Conservation (phyloP, 2,797 vertebrate genomes). For the Dicrostonyx torquatus region DNA sequence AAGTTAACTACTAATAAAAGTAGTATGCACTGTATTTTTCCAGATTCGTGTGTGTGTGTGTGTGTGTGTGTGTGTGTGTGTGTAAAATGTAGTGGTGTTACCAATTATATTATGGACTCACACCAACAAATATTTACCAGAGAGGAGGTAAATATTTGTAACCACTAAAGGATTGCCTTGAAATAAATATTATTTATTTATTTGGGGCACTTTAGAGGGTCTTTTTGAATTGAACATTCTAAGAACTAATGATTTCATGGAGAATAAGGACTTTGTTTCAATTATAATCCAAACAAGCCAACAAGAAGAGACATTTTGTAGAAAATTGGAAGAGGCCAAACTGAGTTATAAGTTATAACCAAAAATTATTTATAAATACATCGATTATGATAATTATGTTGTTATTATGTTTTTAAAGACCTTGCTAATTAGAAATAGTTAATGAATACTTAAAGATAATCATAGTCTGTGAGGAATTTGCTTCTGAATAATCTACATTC, state of each 20-base stretch:
- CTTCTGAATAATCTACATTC: slow-evolving; percentile 36
- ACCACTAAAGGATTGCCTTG: slow-evolving; percentile 8
- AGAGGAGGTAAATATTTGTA: neutral
- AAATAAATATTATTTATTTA: slow-evolving; percentile 47
- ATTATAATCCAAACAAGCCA: slow-evolving; percentile 1
- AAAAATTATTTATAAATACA: neutral
- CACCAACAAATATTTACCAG: slow-evolving; percentile 13
- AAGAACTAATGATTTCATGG: slow-evolving; percentile 29
- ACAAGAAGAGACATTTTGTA: neutral
- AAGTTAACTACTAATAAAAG: neutral
- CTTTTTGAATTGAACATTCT: neutral
- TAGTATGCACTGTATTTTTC: neutral
- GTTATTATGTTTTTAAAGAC: neutral
- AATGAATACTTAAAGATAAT: slow-evolving; percentile 10
- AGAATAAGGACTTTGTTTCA: neutral
- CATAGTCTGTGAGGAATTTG: neutral
- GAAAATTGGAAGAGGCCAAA: neutral
- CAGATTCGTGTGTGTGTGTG: neutral
- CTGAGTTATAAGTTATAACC: neutral
- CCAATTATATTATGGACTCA: neutral
- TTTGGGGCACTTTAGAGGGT: neutral
- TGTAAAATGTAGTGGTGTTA: slow-evolving; percentile 32
- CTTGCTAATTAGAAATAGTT: neutral
- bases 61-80: neutral
- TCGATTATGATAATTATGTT: neutral